Conservation (phyloP, 1,140 invertebrate species). For the Schlechtendalia chinensis region DNA sequence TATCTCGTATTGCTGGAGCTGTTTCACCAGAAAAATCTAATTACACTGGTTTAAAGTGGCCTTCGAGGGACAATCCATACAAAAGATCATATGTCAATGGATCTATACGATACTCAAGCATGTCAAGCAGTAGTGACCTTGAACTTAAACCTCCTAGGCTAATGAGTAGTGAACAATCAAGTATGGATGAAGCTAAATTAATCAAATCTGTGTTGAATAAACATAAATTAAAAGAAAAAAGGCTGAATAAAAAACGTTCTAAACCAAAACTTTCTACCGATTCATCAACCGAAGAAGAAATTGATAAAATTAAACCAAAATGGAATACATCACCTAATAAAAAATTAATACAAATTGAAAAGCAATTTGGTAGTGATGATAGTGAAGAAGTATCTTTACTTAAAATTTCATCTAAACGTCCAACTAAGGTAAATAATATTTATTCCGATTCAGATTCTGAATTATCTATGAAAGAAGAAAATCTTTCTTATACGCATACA, state of each 20-base stretch:
- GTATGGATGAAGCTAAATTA: constrained; percentile 52
- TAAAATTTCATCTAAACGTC: constrained; percentile 54
- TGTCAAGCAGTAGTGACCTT: constrained; percentile 66
- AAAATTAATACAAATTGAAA: constrained; percentile 66
- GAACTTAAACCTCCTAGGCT: constrained; percentile 51
- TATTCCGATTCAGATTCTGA: constrained; percentile 72
- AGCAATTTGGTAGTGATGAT: constrained; percentile 58
- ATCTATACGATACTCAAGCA: constrained; percentile 65
- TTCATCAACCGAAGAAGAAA: constrained; percentile 54
- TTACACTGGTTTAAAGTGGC: constrained; percentile 36
- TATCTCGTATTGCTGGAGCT: constrained; percentile 67
- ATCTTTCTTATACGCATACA: constrained; percentile 65
- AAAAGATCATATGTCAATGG: constrained; percentile 77
- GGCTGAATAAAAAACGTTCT: constrained; percentile 53
- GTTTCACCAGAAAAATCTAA: constrained; percentile 37
- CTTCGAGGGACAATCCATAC: constrained; percentile 62
- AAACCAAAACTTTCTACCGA: constrained; percentile 51
- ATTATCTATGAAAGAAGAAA: constrained; percentile 56
- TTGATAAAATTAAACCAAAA: constrained; percentile 58
- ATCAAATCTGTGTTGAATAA: constrained; percentile 53
- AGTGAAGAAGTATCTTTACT: constrained; percentile 68
- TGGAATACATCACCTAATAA: constrained; percentile 61
- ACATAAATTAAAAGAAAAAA: constrained; percentile 56
- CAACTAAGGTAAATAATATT: constrained; percentile 56
- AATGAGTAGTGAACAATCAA: constrained; percentile 51